Evolutionary conservation across 1,140 invertebrate genomes (phyloP).

Genomic region (Lerema accius): DNA sequence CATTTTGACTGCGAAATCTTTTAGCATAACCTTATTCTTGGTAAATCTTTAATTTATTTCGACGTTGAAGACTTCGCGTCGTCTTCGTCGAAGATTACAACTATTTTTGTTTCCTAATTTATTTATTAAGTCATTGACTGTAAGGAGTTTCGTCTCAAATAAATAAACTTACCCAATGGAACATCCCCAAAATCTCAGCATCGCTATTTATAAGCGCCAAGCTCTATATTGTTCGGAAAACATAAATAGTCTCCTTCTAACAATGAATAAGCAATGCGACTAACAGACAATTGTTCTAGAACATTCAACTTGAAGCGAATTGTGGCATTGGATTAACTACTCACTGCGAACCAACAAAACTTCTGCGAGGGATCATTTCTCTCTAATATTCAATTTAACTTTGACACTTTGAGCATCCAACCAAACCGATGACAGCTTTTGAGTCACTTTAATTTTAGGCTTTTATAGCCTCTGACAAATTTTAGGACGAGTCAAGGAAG

Average conservation of each 20-base stretch:
- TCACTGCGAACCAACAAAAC: conserved; percentile 64
- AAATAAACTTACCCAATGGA: not conserved
- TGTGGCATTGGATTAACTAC: conserved; percentile 79
- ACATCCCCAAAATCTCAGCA: conserved; percentile 25
- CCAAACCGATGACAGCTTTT: conserved; percentile 72
- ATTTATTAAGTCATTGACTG: too few species aligned
- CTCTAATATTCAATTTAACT: conserved; percentile 82
- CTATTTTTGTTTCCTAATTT: too few species aligned
- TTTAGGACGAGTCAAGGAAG: conserved; percentile 4
- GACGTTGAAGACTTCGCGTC: too few species aligned
- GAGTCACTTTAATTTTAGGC: conserved; percentile 14
- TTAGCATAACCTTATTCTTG: too few species aligned
- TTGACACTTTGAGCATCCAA: conserved; percentile 76
- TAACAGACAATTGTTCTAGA: conserved; percentile 69
- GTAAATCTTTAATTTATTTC: too few species aligned
- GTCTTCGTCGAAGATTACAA: too few species aligned
- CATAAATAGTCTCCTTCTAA: conserved; percentile 39
- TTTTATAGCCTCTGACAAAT: conserved; percentile 11
- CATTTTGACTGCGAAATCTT: too few species aligned
- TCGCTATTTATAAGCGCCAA: conserved; percentile 24
- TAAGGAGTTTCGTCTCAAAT: too few species aligned
- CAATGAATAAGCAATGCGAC: conserved; percentile 66
- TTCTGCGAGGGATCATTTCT: conserved; percentile 72
- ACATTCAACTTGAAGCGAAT: conserved; percentile 73
- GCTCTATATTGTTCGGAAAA: conserved; percentile 30